These are phyloP conservation scores for Seriola rivoliana DNA, from an alignment of 2,113 vertebrate species.

Conservation along the genomic window DNA sequence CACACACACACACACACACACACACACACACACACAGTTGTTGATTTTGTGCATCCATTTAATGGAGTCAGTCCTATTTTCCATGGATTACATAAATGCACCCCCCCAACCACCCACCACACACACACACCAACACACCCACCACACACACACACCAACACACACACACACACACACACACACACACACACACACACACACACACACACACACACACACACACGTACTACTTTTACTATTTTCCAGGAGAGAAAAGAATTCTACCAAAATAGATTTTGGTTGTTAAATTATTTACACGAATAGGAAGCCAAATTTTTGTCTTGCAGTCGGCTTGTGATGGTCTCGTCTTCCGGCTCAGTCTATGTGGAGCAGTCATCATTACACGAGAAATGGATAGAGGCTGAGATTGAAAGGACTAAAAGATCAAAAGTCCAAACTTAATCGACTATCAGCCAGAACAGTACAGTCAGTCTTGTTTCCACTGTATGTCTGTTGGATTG, in stretches of 20 bases:
- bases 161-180: background rate
- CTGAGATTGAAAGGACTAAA: background rate
- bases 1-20: background rate
- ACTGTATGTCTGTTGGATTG: background rate
- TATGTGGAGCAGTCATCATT: background rate
- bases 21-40: slow-evolving; percentile 15
- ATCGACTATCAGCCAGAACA: background rate
- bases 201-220: background rate
- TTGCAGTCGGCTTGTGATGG: slow-evolving; percentile 11
- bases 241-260: slow-evolving; percentile 22
- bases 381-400: background rate
- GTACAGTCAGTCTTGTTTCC: background rate
- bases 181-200: background rate
- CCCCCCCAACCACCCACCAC: background rate
- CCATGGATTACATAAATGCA: slow-evolving; percentile 35
- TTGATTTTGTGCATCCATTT: slow-evolving; percentile 40
- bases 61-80: slow-evolving; percentile 39
- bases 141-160: background rate
- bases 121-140: background rate
- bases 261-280: slow-evolving; percentile 46
- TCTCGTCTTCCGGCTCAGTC: background rate
- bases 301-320: slow-evolving; percentile 40
- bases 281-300: slow-evolving; percentile 53
- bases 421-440: background rate
- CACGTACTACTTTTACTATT: slow-evolving; percentile 4